A percentile compares a stretch with the other conserved stretches of the same genome.
Conservation (phyloP, 2,797 vertebrate species). For the Ctenochaetus hawaiiensis region DNA sequence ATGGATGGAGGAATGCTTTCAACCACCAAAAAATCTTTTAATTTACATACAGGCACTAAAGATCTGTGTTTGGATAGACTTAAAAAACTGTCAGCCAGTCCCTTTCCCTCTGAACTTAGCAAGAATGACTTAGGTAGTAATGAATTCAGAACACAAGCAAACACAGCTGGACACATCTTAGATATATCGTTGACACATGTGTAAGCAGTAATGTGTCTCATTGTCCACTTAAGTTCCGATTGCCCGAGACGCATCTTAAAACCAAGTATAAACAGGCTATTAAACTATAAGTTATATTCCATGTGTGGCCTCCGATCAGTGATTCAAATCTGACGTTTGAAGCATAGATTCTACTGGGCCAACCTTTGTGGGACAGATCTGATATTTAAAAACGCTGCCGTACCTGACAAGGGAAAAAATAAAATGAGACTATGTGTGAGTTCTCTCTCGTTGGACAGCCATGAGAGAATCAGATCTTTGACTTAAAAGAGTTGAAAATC, state of each 20-base stretch:
- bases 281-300: not conserved
- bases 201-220: too few species aligned
- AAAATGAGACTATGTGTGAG: constrained; percentile 32
- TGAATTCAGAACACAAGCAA: too few species aligned
- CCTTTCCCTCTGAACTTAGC: too few species aligned
- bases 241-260: too few species aligned
- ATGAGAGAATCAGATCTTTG: constrained; percentile 47
- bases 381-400: constrained; percentile 16
- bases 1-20: not conserved
- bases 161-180: too few species aligned
- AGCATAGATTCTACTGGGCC: constrained; percentile 2
- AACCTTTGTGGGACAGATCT: constrained; percentile 16
- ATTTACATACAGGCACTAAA: not conserved
- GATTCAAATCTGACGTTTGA: not conserved
- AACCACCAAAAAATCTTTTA: not conserved
- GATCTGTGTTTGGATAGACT: not conserved
- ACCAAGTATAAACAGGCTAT: too few species aligned
- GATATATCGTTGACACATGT: too few species aligned
- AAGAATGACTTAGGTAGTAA: too few species aligned
- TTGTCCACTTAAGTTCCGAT: too few species aligned
- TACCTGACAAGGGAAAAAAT: constrained; percentile 14
- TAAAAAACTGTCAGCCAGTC: not conserved
- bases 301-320: not conserved
- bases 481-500: constrained; percentile 63
- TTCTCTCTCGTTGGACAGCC: constrained; percentile 33